These are phyloP conservation scores for Microplitis mediator DNA, from an alignment of 1,140 invertebrate species.

Conservation along the genomic window DNA sequence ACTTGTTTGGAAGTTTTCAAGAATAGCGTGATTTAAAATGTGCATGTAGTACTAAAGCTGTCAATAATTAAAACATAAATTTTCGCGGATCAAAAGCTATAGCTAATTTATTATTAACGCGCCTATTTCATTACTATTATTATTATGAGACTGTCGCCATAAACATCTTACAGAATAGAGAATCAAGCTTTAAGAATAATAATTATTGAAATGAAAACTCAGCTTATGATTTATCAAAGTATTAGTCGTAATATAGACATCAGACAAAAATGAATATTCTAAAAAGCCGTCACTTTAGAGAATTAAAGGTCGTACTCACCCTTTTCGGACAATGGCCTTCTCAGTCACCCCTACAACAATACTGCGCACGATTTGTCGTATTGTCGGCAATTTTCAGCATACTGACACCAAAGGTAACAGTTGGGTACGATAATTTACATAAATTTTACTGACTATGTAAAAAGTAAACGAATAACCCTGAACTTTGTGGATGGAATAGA, in stretches of 20 bases:
- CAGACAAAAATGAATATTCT: slow-evolving; percentile 11
- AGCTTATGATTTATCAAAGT: no score
- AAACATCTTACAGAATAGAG: not conserved
- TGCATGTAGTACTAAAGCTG: no score
- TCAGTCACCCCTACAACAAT: not conserved
- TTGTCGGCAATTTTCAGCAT: not conserved
- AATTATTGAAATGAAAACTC: no score
- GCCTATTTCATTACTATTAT: no score
- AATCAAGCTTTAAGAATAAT: not conserved
- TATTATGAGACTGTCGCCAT: no score
- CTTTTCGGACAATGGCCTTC: slow-evolving; percentile 22
- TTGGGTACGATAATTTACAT: no score
- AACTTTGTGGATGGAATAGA: not conserved
- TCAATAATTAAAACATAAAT: no score
- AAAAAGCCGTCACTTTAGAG: slow-evolving; percentile 3
- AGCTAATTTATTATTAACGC: no score
- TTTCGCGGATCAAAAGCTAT: no score
- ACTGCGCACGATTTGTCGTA: not conserved
- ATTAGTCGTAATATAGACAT: not conserved
- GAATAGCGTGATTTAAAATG: no score
- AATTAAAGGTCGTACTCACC: slow-evolving; percentile 10
- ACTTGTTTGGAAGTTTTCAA: no score
- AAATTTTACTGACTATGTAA: not conserved
- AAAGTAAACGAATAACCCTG: not conserved
- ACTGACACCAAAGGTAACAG: slow-evolving; percentile 3